Conservation (phyloP, 2,113 vertebrate species). For the Poeciliopsis occidentalis region DNA sequence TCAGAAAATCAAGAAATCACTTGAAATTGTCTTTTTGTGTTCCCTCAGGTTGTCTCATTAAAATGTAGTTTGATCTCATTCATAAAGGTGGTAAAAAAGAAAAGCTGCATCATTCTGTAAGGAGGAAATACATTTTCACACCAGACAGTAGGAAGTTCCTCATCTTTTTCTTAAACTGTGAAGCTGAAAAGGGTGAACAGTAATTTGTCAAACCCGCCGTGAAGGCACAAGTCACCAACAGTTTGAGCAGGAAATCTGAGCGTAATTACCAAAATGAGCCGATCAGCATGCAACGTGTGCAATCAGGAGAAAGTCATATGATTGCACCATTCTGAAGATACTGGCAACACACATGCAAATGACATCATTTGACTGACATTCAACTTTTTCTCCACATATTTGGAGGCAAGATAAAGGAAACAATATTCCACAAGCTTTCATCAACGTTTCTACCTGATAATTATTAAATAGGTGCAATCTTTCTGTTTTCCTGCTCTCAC, state of each 20-base stretch:
- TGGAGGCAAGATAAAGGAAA: background rate
- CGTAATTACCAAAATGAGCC: conserved; percentile 1
- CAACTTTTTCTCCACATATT: background rate
- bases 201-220: background rate
- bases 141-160: background rate
- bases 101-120: background rate
- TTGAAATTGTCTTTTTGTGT: background rate
- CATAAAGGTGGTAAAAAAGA: background rate
- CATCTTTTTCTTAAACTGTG: background rate
- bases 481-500: conserved; percentile 74
- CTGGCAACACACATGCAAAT: conserved; percentile 17
- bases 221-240: background rate
- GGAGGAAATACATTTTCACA: background rate
- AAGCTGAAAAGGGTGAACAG: background rate
- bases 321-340: background rate
- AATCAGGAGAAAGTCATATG: background rate
- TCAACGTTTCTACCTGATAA: background rate
- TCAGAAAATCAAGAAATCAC: background rate
- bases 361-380: background rate
- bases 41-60: background rate
- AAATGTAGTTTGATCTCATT: background rate
- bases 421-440: conserved; percentile 5
- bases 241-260: background rate
- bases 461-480: background rate
- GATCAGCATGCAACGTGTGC: background rate